Base-by-base conservation (phyloP, 2,888 invertebrate genomes). In the Harpagoxenus sublaevis region DNA sequence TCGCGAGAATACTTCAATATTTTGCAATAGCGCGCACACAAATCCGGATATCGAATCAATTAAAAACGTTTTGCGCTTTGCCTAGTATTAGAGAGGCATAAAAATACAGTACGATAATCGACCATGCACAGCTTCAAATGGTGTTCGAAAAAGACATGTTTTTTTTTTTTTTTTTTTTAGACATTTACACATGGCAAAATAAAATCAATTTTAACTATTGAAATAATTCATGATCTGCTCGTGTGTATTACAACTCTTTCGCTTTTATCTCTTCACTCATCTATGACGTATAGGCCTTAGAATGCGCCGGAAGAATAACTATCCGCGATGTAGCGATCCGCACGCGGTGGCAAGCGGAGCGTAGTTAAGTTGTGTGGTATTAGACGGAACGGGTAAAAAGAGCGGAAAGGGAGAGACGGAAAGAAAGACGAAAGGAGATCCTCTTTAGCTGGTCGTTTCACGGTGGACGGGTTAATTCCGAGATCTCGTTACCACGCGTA, bases 391-490 rank as follows among this genome's bases (percentile, higher is more conserved):
- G 31, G n/a, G 18, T 42, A 53, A 53, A 65, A 63, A 18, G 31
- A 28, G 23, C 6, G 15, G 10, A 31, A 45, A 53, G 28, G 63
- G 15, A 51, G 53, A 62, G 18, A n/a, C 4, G 18, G 31, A 84
- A 53, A 77, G 74, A 66, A 60, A 77, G 42, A 60, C 39, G 62
- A 74, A 74, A 60, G 39, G 35, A 74, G 74, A 84, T 85, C 84
- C 42, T 73, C 82, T 60, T 70, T 84, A 84, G 81, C 57, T 78
- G 53, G 86, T 84, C 73, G 84, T 71, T 88, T 87, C 71, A 83
- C 62, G 78, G 75, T 66, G 83, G 79, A 81, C 84, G 86, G 55
- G 68, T 84, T 90, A 90, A 88, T 89, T 89, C 81, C 85, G 71
- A 73, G 66, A 86, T 86, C 87, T 86, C 74, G 88, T 89, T 89